Evolutionary conservation across 1,140 invertebrate species (phyloP), one percentile per base, ranked within the genome.

Genomic region (Drosophila nebulosa): DNA sequence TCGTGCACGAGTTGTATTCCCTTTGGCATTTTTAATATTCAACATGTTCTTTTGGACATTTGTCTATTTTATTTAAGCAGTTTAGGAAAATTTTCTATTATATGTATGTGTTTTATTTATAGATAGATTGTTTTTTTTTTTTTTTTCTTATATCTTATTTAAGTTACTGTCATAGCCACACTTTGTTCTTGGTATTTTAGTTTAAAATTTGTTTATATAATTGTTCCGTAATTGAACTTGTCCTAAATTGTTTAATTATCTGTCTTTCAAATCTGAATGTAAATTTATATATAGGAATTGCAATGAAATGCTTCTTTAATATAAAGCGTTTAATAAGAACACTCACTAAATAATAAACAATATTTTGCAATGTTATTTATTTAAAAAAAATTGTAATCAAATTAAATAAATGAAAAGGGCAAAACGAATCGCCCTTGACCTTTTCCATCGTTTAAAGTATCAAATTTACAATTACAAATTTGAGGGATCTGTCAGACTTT

Each of bases 41-140:
- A 97, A 97, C 81, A 92, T 96, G 51, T 93, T 97, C 50, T 97
- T 97, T 78, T 97, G 96, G 96, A 94, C 95, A 24, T 96, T 96
- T 81, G 96, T 96, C 52, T 91, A 91, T 74, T 78, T 65, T 50
- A 84, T 91, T 71, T 91, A 63, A 52, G 7, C 3, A 12, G 12
- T 18, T 22, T n/a, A n/a, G 32, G 18, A 5, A 24, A 36, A 22
- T 52, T 2, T 26, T 9, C 42, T 63, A 14, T n/a, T 10, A 0
- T 10, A 36, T 27, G 27, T 18, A n/a, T 39, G 56, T 36, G 3
- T 27, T 26, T 35, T 35, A 27, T 26, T 57, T 27, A 3, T 1
- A 55, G 16, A 7, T 3, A 27, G 16, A 9, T 2, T 9, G 9
- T 2, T 9, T 32, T 32, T 9, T 10, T 32, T 39, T 67, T 63